phyloP scores from a whole-genome alignment of 1,140 invertebrate genomes.

The Plutomurus gul region DNA sequence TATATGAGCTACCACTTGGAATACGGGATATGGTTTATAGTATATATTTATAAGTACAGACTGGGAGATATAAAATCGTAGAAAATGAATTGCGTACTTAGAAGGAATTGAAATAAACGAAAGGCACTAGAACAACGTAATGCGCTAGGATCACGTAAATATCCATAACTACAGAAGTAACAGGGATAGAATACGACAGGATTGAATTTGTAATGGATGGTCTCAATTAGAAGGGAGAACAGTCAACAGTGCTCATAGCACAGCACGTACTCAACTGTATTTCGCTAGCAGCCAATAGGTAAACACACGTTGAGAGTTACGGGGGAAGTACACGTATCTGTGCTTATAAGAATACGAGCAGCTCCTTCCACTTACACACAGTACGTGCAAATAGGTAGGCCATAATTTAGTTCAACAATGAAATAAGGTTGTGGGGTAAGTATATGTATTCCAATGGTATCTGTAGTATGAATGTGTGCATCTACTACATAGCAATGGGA shows the following conservation, averaged over 20 bases:
- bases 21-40: slow-evolving; percentile 10
- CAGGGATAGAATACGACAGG: background rate
- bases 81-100: background rate
- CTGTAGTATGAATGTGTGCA: no score
- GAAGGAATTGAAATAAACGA: background rate
- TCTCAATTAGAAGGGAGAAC: background rate
- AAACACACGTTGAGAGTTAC: no score
- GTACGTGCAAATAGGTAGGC: background rate
- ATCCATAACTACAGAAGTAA: background rate
- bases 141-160: background rate
- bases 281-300: no score
- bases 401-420: background rate
- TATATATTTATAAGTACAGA: no score
- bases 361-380: no score
- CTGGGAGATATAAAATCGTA: background rate
- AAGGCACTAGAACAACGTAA: background rate
- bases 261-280: background rate
- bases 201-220: slow-evolving; percentile 9
- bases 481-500: no score
- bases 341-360: no score
- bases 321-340: no score
- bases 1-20: background rate
- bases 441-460: no score
- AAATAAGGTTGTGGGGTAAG: background rate
- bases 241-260: background rate